A percentile compares a stretch with the other conserved stretches of the same genome.
phyloP scores from a whole-genome alignment of 2,797 vertebrate genomes.

The Hydrophis major region DNA sequence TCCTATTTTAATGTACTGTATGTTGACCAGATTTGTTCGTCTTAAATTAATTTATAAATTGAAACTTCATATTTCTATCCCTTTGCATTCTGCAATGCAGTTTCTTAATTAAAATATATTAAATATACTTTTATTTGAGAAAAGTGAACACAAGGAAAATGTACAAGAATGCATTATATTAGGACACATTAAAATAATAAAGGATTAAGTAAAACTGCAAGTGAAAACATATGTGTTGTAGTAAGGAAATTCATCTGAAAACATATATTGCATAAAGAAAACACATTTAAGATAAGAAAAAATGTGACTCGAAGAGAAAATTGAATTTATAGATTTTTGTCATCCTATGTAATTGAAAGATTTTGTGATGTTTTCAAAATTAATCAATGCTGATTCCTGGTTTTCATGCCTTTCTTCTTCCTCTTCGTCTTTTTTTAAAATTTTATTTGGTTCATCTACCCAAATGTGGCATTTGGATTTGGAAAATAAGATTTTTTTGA shows the following conservation, averaged over 20 bases:
- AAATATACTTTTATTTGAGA: not conserved
- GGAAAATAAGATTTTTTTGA: not conserved
- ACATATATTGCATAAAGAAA: not conserved
- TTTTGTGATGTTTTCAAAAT: not conserved
- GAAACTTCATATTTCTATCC: not conserved
- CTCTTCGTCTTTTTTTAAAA: not conserved
- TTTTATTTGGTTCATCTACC: not conserved
- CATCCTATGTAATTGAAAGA: not conserved
- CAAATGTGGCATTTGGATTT: not conserved
- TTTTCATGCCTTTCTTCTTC: not conserved
- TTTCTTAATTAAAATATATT: not conserved
- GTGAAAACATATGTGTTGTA: not conserved
- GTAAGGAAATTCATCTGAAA: not conserved
- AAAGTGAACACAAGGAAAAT: not conserved
- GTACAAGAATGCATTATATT: not conserved
- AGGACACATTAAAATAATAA: not conserved
- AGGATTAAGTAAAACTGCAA: not conserved
- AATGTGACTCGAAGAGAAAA: not conserved
- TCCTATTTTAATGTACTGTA: not conserved
- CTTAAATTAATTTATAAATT: not conserved
- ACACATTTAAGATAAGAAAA: not conserved
- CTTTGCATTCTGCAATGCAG: not conserved
- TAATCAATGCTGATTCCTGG: not conserved
- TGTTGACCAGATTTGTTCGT: not conserved
- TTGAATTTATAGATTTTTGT: not conserved